Evolutionary conservation across 2,113 vertebrate genomes (phyloP), one percentile per base, ranked within the genome.

Genomic region (Rafetus swinhoei): DNA sequence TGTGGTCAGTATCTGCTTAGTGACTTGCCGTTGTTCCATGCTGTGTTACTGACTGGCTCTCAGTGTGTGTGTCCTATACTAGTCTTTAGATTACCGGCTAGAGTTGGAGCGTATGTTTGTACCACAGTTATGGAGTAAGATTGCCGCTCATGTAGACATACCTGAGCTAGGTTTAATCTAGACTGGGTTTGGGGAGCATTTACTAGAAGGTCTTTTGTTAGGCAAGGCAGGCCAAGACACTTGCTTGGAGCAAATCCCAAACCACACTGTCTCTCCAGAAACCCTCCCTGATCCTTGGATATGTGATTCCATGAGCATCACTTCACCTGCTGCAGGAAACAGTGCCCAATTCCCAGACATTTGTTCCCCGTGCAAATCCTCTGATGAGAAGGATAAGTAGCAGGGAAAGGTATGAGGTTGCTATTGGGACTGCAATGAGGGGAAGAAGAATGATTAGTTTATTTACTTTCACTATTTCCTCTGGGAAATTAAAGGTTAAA

Each of bases 21-120:
- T 3, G 19, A 76, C 0, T 21, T 29, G 7, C 0, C 45, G 60
- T 39, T 21, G 0, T 0, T 1, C 59, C 55, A 18, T 57, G 0
- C 27, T 53, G 56, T 16, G 0, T 2, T 55, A 8, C 53, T 19
- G 10, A 3, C 59, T 87, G 35, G 77, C 9, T 87, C 25, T 29
- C 45, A 2, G 79, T 82, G n/a, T 1, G 0, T 2, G 13, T 1
- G 0, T 27, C 1, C 0, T 10, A 0, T 14, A 35, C 80, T 77
- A 25, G 50, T 87, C 6, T 27, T 72, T 52, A 55, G 62, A 4
- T 81, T 27, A 0, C 59, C 82, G 7, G 62, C 15, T 7, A 50
- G 39, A 50, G 22, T 50, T 14, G 9, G 32, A 35, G 65, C 8
- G 65, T 35, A 35, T 72, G n/a, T n/a, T n/a, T 1, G 4, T 72